Evolutionary conservation across 2,888 invertebrate genomes (phyloP), one percentile per base, ranked within the genome.

Genomic region (Parnassius orleans): DNA sequence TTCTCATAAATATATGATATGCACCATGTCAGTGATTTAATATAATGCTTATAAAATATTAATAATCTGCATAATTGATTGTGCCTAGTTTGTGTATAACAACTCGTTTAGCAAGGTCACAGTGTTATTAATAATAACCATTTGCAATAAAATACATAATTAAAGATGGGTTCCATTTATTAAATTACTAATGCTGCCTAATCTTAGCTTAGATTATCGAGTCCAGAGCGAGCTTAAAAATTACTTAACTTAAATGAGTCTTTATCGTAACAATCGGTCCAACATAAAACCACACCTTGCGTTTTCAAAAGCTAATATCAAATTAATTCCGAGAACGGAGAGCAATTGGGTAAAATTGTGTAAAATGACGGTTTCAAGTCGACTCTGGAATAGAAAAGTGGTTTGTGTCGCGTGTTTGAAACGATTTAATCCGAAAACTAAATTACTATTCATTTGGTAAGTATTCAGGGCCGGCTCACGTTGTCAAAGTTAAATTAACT

Each of bases 341-440:
- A 89, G 90, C 89, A 86, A 90, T 90, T 87, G 87, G 84, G 87
- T 90, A 87, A 90, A 91, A 90, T 91, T 90, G 90, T 88, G 88
- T 90, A 89, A 90, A 91, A 91, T 90, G 90, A 90, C 84, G 88
- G 90, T 86, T 87, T 83, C 75, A 83, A 86, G 77, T 84, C 83
- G 79, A 84, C 76, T 86, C 72, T 77, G 84, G 87, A 89, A 90
- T 90, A 91, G 91, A 88, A 90, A 90, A 90, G 91, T 89, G 90
- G 90, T 83, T 84, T 76, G 83, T 91, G 91, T 91, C 91, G 91
- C 91, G 91, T 91, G 91, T 90, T 89, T 74, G 72, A 72, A 90
- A 86, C 90, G 88, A 90, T 91, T 91, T 90, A 89, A 90, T 90
- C 83, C 84, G 79, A 84, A 89, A 89, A 86, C 84, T 78, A 90